Conservation (phyloP, 2,797 vertebrate genomes). For the Pseudochirops cupreus region DNA sequence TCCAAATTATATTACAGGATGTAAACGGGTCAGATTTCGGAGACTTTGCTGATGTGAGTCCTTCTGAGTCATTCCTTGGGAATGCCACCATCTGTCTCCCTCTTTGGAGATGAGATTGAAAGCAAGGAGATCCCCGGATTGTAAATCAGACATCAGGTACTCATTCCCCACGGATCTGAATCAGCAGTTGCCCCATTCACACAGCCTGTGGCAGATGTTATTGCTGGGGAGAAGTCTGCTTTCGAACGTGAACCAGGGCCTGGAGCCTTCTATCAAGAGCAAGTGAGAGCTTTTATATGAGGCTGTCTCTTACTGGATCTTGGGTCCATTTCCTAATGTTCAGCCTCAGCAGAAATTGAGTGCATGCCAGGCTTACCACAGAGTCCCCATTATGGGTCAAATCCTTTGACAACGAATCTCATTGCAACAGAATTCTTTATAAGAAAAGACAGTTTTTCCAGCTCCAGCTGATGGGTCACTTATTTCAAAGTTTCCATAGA, state of each 20-base stretch:
- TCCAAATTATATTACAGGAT: conserved; percentile 34
- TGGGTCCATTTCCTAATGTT: background rate
- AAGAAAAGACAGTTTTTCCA: background rate
- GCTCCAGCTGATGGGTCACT: background rate
- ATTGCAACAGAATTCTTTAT: background rate
- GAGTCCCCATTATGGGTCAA: background rate
- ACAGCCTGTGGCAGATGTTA: conserved; percentile 81
- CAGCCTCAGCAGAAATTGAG: background rate
- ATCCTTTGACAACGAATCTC: background rate
- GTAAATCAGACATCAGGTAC: conserved; percentile 75
- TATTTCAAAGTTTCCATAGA: background rate
- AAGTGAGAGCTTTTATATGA: rapidly evolving
- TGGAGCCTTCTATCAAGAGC: background rate
- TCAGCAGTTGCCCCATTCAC: conserved; percentile 76
- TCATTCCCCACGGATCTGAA: conserved; percentile 69
- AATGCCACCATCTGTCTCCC: conserved; percentile 74
- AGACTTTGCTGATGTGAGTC: conserved; percentile 44
- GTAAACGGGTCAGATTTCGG: conserved; percentile 44
- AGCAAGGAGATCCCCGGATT: conserved; percentile 57
- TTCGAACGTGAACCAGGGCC: background rate
- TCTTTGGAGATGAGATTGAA: conserved; percentile 4
- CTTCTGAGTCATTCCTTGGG: conserved; percentile 60
- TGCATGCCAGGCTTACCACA: background rate
- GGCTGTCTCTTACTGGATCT: background rate
- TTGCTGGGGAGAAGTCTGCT: conserved; percentile 71